Percentiles rank a stretch among this genome's conserved stretches.
Evolutionary conservation across 2,113 vertebrate genomes (phyloP).

Genomic region (Orcinus orca): DNA sequence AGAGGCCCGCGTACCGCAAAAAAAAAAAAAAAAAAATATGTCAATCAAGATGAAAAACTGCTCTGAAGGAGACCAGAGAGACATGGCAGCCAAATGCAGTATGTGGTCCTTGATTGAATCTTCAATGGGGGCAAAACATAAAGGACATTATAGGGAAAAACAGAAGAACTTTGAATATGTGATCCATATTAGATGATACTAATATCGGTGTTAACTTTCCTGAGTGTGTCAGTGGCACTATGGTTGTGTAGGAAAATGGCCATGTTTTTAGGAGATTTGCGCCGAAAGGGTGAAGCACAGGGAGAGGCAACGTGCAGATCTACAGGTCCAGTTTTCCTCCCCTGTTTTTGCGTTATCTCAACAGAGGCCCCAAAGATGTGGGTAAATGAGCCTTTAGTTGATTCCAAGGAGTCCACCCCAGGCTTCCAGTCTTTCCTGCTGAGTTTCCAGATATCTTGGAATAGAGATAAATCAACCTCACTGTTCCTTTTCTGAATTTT

Average conservation of each 20-base stretch:
- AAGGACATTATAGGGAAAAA: not conserved
- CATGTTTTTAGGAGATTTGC: not conserved
- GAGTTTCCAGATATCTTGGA: not conserved
- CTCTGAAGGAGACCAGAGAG: not conserved
- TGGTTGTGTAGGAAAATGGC: not conserved
- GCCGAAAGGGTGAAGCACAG: not conserved
- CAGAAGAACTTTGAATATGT: not conserved
- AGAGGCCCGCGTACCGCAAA: no score
- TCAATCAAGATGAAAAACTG: not conserved
- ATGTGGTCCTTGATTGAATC: not conserved
- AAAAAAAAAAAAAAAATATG: no score
- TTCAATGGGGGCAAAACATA: not conserved
- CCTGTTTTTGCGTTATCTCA: not conserved
- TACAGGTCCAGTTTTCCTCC: not conserved
- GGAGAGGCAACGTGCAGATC: not conserved
- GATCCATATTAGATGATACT: not conserved
- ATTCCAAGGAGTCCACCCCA: not conserved
- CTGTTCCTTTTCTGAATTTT: not conserved
- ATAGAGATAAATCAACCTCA: not conserved
- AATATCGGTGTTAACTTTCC: not conserved
- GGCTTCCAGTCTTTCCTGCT: not conserved
- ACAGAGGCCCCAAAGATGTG: not conserved
- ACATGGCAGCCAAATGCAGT: not conserved
- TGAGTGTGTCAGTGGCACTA: not conserved
- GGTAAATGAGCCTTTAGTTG: not conserved